These are phyloP conservation scores for Sinelater perroti DNA, from an alignment of 2,888 invertebrate genomes.

Conservation along the genomic window DNA sequence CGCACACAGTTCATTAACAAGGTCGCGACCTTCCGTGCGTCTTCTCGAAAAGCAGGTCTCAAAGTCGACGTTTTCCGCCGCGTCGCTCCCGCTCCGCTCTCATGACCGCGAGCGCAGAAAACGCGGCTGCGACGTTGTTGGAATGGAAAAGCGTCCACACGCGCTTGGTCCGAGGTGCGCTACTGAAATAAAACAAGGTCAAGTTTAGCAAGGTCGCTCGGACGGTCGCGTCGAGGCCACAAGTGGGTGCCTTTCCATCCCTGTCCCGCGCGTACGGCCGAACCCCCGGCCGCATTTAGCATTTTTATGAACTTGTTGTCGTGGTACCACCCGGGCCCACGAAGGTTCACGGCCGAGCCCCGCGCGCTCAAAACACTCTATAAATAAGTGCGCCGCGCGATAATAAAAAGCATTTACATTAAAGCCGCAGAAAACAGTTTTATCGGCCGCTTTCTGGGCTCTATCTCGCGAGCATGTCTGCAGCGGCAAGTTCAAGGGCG, in stretches of 20 bases:
- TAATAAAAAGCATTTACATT: slow-evolving; percentile 18
- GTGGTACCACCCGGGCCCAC: slow-evolving; percentile 18
- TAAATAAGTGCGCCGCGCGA: slow-evolving; percentile 26
- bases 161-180: slow-evolving; percentile 48
- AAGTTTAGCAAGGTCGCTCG: slow-evolving; percentile 59
- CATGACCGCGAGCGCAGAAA: too few species aligned
- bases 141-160: slow-evolving; percentile 34
- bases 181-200: slow-evolving; percentile 63
- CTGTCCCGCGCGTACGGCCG: slow-evolving; percentile 31
- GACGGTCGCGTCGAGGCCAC: slow-evolving; percentile 50
- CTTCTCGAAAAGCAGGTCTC: too few species aligned
- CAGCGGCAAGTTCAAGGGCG: slow-evolving; percentile 34
- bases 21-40: too few species aligned
- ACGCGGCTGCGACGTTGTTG: slow-evolving; percentile 34
- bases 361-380: slow-evolving; percentile 26
- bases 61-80: too few species aligned
- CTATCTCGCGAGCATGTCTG: slow-evolving; percentile 34
- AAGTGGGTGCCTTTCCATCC: slow-evolving; percentile 47
- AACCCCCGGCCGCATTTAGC: slow-evolving; percentile 36
- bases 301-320: slow-evolving; percentile 39
- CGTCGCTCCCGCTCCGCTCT: too few species aligned
- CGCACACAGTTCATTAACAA: too few species aligned
- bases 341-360: slow-evolving; percentile 34
- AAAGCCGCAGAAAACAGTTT: slow-evolving; percentile 20
- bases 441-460: slow-evolving; percentile 23